Evolutionary conservation across 1,140 invertebrate species (phyloP).

Genomic region (Drosophila quadrilineata): DNA sequence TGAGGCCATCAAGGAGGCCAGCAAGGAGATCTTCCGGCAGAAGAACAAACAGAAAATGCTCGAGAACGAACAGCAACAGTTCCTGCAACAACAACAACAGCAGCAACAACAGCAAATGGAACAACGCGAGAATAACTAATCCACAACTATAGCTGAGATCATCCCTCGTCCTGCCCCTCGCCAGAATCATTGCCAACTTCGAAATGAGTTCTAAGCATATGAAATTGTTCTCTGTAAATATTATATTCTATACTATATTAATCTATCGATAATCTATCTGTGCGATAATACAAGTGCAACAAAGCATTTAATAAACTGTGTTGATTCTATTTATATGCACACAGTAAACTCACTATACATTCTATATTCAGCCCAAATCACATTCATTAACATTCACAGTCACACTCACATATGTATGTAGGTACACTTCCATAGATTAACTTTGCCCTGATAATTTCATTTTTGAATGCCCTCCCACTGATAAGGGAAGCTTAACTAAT

Average conservation of each 20-base stretch:
- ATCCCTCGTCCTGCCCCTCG: too few species aligned
- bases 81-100: conserved; percentile 28
- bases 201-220: not conserved
- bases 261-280: conserved; percentile 14
- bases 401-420: too few species aligned
- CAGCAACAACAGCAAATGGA: conserved; percentile 27
- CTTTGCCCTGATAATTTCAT: too few species aligned
- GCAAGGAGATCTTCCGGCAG: conserved; percentile 85
- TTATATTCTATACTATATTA: conserved; percentile 1
- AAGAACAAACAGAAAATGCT: conserved; percentile 76
- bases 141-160: not conserved
- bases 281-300: conserved; percentile 33
- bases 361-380: too few species aligned
- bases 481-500: conserved; percentile 18
- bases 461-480: not conserved
- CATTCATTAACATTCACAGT: not conserved
- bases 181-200: too few species aligned
- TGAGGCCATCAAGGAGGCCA: conserved; percentile 89
- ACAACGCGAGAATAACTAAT: conserved; percentile 62
- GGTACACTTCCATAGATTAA: too few species aligned
- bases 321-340: conserved; percentile 33
- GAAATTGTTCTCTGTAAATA: conserved; percentile 38
- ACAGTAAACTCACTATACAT: conserved; percentile 4
- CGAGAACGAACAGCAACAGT: conserved; percentile 45
- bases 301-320: conserved; percentile 61